phyloP scores from a whole-genome alignment of 2,113 vertebrate species.

The Prinia subflava region DNA sequence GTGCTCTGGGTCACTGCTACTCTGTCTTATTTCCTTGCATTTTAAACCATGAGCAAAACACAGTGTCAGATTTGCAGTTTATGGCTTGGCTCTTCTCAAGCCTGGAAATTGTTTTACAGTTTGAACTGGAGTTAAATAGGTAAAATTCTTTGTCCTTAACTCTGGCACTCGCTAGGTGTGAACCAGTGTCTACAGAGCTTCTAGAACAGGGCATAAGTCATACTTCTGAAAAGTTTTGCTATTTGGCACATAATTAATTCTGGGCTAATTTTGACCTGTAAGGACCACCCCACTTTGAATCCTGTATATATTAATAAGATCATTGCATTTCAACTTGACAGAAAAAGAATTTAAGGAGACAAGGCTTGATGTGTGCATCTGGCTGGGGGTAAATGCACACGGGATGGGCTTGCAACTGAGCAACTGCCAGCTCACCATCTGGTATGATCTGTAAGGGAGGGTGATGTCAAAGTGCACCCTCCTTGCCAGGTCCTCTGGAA shows the following conservation, averaged over 20 bases:
- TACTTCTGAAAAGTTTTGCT: not conserved
- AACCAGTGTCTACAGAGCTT: not conserved
- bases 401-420: conserved; percentile 44
- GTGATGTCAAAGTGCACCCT: conserved; percentile 52
- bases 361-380: conserved; percentile 43
- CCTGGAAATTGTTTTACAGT: not conserved
- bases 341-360: conserved; percentile 18
- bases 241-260: not conserved
- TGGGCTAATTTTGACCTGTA: conserved; percentile 3
- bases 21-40: not conserved
- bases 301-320: conserved; percentile 1
- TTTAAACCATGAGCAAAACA: not conserved
- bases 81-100: not conserved
- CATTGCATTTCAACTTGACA: conserved; percentile 22
- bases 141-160: conserved; percentile 1
- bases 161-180: rapidly evolving
- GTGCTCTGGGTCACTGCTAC: not conserved
- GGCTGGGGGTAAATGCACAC: conserved; percentile 23
- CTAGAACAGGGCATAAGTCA: not conserved
- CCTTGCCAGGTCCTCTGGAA: not conserved
- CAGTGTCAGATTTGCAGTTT: not conserved
- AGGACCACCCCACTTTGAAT: not conserved
- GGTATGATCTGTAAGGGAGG: conserved; percentile 32
- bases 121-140: not conserved
- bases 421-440: conserved; percentile 62